phyloP scores from a whole-genome alignment of 2,888 invertebrate genomes.

The Cistogaster globosa region DNA sequence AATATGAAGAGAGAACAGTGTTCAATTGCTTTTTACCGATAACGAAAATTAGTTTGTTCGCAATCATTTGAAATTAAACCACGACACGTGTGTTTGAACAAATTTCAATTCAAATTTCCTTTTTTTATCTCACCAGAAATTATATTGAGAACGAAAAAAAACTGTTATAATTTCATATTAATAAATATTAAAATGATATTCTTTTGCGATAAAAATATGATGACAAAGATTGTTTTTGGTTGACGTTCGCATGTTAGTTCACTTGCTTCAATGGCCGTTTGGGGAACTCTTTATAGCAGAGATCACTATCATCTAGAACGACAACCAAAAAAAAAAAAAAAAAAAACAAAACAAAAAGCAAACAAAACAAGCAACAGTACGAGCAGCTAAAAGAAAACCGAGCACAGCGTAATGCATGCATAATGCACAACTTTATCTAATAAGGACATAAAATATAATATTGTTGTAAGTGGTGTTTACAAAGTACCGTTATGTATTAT shows the following conservation, averaged over 20 bases:
- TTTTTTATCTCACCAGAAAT: constrained; percentile 6
- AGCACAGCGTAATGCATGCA: constrained; percentile 70
- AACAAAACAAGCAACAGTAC: constrained; percentile 24
- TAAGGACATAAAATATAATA: constrained; percentile 68
- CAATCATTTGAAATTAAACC: constrained; percentile 74
- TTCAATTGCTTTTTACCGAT: constrained; percentile 61
- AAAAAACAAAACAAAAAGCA: too few species aligned
- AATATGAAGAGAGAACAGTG: not conserved
- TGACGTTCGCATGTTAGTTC: constrained; percentile 29
- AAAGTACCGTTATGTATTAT: constrained; percentile 73
- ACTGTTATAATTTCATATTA: constrained; percentile 52
- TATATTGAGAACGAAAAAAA: constrained; percentile 44
- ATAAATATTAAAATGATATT: constrained; percentile 47
- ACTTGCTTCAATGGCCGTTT: not conserved
- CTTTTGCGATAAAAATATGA: constrained; percentile 43
- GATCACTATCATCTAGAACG: constrained; percentile 45
- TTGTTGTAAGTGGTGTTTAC: constrained; percentile 40
- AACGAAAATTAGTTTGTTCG: constrained; percentile 66
- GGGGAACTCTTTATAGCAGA: not conserved
- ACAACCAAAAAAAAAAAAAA: too few species aligned
- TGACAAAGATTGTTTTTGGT: constrained; percentile 45
- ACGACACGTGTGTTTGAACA: constrained; percentile 75
- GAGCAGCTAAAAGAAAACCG: constrained; percentile 45
- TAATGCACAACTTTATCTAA: constrained; percentile 77
- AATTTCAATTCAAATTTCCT: constrained; percentile 50